Base-by-base conservation (phyloP, 1,140 invertebrate species). In the Sesamia nonagrioides region DNA sequence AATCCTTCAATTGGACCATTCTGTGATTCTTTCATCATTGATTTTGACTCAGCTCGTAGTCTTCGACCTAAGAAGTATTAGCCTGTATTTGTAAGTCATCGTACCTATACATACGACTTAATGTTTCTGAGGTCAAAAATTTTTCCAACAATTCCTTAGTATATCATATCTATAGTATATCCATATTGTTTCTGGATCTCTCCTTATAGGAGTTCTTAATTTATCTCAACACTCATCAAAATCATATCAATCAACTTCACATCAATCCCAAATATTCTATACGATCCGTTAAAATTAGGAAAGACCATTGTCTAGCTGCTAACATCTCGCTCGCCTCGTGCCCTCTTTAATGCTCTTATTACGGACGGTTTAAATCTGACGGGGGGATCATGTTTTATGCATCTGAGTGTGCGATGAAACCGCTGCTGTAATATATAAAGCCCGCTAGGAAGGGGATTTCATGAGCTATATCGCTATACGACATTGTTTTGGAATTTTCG, bases 301-400 rank as follows among this genome's bases (percentile, higher is more conserved):
- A 60, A 60, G 15, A 35, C 58, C 66, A 78, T 77, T 79, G 77
- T 81, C 79, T 83, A 73, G 75, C 79, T 50, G 75, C 79, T 77
- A 66, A 61, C 83, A 79, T 84, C 80, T 86, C 80, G 75, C 56
- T 81, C 78, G 81, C 80, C 71, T 71, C 52, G 77, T 87, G 80
- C 84, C 86, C 82, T 73, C 79, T 85, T 88, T 92, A 93, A 93
- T 93, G 88, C 89, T 92, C 88, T 94, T 94, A 94, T 94, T 93
- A 93, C 93, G 86, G 91, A 89, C 90, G 89, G 91, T 92, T 94
- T 93, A 93, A 93, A 94, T 93, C 93, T 93, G 92, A 93, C 89
- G 91, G 84, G 77, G 85, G 85, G 88, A 92, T 93, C 92, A 93
- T 93, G 92, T 93, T 92, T 94, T 93, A 94, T 94, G 92, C 93